phyloP scores from a whole-genome alignment of 2,797 vertebrate species.

The Brachymystax lenok region DNA sequence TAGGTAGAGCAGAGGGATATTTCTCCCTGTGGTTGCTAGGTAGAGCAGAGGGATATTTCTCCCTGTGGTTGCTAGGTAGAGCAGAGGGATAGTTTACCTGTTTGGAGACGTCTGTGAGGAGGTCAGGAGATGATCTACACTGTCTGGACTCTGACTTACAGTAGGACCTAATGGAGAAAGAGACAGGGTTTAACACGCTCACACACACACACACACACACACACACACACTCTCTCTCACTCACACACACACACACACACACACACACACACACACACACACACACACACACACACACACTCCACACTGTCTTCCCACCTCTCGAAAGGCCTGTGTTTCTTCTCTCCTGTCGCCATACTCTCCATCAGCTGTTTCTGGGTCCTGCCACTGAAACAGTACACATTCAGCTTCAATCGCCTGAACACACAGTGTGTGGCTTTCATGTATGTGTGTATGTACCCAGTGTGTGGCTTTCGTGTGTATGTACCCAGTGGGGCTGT shows the following conservation, averaged over 20 bases:
- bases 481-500: not conserved
- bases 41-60: too few relatives aligned
- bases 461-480: not conserved
- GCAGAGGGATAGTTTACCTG: constrained; percentile 69
- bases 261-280: not conserved
- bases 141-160: constrained; percentile 49
- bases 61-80: not conserved
- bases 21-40: too few relatives aligned
- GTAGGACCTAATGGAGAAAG: constrained; percentile 54
- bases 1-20: too few relatives aligned
- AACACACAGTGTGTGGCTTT: not conserved
- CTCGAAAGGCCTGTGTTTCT: constrained; percentile 85
- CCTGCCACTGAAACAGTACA: constrained; percentile 79
- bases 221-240: not conserved
- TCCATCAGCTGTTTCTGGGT: constrained; percentile 93
- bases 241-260: not conserved
- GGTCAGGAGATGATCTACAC: constrained; percentile 80
- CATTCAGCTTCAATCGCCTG: not conserved
- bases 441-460: not conserved
- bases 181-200: not conserved
- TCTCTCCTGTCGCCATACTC: constrained; percentile 81
- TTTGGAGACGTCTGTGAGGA: constrained; percentile 90
- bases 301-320: constrained; percentile 71
- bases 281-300: not conserved
- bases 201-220: too few relatives aligned